phyloP scores from a whole-genome alignment of 2,888 invertebrate genomes.

The Eurytoma californica region DNA sequence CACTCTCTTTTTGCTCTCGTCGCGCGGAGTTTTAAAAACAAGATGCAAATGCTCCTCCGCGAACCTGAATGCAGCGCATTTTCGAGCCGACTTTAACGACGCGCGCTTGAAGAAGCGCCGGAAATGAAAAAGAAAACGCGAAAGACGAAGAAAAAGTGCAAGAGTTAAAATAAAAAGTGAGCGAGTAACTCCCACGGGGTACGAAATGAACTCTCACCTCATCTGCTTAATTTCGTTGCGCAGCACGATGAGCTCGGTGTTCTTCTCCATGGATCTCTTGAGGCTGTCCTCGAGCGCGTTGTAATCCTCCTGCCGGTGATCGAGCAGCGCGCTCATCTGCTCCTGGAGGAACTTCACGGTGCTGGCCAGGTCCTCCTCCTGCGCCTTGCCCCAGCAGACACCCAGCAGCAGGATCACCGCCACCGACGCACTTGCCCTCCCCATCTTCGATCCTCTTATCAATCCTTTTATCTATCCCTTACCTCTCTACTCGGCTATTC shows the following conservation, averaged over 20 bases:
- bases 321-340: slow-evolving; percentile 77
- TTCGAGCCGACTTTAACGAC: neutral
- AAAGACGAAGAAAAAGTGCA: neutral
- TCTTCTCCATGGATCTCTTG: slow-evolving; percentile 76
- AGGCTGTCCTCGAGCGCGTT: slow-evolving; percentile 77
- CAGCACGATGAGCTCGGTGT: slow-evolving; percentile 76
- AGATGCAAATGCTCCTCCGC: too few species aligned
- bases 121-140: neutral
- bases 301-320: slow-evolving; percentile 77
- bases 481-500: too few species aligned
- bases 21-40: too few species aligned
- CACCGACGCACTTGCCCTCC: neutral
- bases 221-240: slow-evolving; percentile 76
- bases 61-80: too few species aligned
- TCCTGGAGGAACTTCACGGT: slow-evolving; percentile 76
- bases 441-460: neutral
- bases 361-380: slow-evolving; percentile 69
- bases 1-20: too few species aligned
- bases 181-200: too few species aligned
- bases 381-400: too few species aligned
- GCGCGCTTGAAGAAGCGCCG: neutral
- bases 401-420: neutral
- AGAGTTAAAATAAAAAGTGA: neutral
- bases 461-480: neutral
- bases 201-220: slow-evolving; percentile 70